phyloP scores from a whole-genome alignment of 2,113 vertebrate species.

The Bubalus kerabau region DNA sequence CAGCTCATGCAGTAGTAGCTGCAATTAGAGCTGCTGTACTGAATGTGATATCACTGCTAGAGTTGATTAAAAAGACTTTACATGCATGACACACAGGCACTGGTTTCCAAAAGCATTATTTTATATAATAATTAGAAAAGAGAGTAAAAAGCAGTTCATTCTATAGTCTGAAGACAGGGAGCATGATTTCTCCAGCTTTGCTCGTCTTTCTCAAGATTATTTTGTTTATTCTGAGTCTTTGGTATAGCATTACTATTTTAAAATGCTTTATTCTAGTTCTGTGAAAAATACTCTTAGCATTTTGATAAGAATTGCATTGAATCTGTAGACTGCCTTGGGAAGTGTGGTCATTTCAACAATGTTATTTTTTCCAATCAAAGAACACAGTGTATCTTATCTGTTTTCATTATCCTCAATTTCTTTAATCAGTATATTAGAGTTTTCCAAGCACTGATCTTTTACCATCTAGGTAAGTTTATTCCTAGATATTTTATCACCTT shows the following conservation, averaged over 20 bases:
- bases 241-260: background rate
- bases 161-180: background rate
- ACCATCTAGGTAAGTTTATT: background rate
- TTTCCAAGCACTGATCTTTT: background rate
- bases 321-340: background rate
- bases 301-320: background rate
- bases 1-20: background rate
- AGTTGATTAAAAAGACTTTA: background rate
- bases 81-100: background rate
- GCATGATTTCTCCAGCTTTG: background rate
- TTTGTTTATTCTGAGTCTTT: background rate
- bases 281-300: background rate
- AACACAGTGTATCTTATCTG: background rate
- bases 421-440: background rate
- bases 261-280: background rate
- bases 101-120: background rate
- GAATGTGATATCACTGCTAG: background rate
- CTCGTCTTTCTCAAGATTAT: background rate
- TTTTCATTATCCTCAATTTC: background rate
- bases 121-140: background rate
- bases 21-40: background rate
- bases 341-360: background rate
- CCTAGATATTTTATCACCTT: background rate
- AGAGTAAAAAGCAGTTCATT: background rate
- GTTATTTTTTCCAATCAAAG: background rate